Base-by-base conservation (phyloP, 2,888 invertebrate species). In the Xestobium rufovillosum region DNA sequence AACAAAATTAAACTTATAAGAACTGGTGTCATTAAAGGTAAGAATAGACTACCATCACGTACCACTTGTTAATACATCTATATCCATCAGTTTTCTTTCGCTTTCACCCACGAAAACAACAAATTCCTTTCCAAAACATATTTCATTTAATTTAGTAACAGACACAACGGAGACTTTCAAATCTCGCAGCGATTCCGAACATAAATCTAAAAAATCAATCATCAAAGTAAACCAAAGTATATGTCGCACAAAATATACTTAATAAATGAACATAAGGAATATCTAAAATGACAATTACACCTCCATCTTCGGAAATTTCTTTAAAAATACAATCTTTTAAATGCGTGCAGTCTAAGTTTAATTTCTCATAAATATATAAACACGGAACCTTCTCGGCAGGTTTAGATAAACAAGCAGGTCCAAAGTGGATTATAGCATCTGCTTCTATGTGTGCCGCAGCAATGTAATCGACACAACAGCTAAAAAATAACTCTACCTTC, bases 341-440 rank as follows among this genome's bases (percentile, higher is more conserved):
- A 19, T 6, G 6, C 6, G 6, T n/a, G 23, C 6, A 19, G 54
- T 83, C 68, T 6, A 91, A 52, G 0, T 67, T 48, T 23, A 65
- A 60, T 56, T 80, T 79, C 9, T 80, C 79, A 44, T 85, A 75
- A 23, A 90, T 72, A 46, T 79, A 80, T 34, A 80, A 72, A 3
- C 87, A 83, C 0, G 91, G 88, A 36, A 94, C 70, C 34, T 80
- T 73, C 15, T 72, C 58, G 1, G 67, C 70, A 9, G 82, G 79
- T 49, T 73, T 73, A 16, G 88, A 85, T 45, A 89, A 78, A 63
- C 97, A 97, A 1, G 85, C 78, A 54, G 81, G 83, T 0, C 96
- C 96, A 65, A 86, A 96, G 64, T 97, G 96, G 36, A 97, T 75
- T 2, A 96, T 69, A 16, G 83, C 80, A 65, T 95, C 87, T 0